Conservation (phyloP, 2,797 vertebrate genomes). For the Dromococcyx pavoninus region DNA sequence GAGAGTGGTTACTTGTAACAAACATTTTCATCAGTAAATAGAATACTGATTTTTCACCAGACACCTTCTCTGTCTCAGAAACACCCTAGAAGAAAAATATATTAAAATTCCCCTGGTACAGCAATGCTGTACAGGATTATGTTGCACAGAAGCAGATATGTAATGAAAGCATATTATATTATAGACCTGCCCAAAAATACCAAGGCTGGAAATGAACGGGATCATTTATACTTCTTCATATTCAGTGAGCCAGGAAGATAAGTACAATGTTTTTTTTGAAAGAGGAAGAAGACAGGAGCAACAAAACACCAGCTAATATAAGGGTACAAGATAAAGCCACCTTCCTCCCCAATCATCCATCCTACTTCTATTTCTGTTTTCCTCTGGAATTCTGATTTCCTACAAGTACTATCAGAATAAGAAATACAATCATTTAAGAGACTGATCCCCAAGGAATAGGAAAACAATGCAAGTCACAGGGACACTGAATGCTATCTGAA, state of each 20-base stretch:
- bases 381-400: neutral
- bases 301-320: neutral
- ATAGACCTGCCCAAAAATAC: neutral
- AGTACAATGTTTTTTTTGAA: neutral
- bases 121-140: neutral
- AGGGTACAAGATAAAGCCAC: neutral
- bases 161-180: neutral
- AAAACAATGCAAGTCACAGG: neutral
- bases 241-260: neutral
- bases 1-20: conserved; percentile 80
- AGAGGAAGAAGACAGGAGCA: neutral
- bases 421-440: neutral
- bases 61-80: conserved; percentile 72
- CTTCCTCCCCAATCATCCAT: neutral
- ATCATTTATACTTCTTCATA: neutral
- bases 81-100: conserved; percentile 76
- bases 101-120: neutral
- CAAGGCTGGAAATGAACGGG: neutral
- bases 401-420: neutral
- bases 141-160: neutral
- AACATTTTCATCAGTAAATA: conserved; percentile 96
- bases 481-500: neutral
- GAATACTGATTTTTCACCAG: conserved; percentile 88
- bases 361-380: neutral
- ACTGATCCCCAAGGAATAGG: neutral